Evolutionary conservation across 2,888 invertebrate species (phyloP), one percentile per base, ranked within the genome.

Genomic region (Calameuta pallipes): DNA sequence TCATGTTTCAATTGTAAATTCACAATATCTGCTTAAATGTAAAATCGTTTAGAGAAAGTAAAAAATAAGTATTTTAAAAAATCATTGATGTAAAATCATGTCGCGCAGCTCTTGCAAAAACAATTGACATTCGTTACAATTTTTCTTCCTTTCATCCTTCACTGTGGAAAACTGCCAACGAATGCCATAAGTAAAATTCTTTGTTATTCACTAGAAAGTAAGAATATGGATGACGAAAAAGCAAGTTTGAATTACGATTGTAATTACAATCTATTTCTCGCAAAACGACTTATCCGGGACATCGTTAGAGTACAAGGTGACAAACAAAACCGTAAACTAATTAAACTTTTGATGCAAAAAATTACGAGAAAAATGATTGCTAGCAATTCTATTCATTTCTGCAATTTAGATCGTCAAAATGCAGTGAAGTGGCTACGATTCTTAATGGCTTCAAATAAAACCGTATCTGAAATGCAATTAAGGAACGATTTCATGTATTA

Each of bases 401-500:
- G 23, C 56, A 56, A 56, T 87, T 80, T 85, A 92, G 93, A 93
- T 83, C 92, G 92, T 80, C 91, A 92, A 79, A 90, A 90, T 81
- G 92, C 92, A 1, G 87, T 93, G 12, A 88, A 92, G 76, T 94
- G 94, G 94, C 90, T 93, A 87, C 91, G 92, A 81, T 93, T 93
- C 87, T 83, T 94, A 77, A 90, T 92, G 77, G 88, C 89, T 3
- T 92, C 92, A 82, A 92, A 92, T 78, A 87, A 91, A 79, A 90
- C 92, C 0, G 83, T 93, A 2, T 90, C 92, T 30, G 93, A 93
- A 86, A 93, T 93, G 92, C 92, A 90, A 82, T 85, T 93, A 11
- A 89, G 93, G 76, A 94, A 94, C 84, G 93, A 93, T 84, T 93
- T 93, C 83, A 92, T 93, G 91, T 92, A 92, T 84, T 92, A 92